Conservation (phyloP, 2,888 invertebrate genomes). For the Drosophila demipolita region DNA sequence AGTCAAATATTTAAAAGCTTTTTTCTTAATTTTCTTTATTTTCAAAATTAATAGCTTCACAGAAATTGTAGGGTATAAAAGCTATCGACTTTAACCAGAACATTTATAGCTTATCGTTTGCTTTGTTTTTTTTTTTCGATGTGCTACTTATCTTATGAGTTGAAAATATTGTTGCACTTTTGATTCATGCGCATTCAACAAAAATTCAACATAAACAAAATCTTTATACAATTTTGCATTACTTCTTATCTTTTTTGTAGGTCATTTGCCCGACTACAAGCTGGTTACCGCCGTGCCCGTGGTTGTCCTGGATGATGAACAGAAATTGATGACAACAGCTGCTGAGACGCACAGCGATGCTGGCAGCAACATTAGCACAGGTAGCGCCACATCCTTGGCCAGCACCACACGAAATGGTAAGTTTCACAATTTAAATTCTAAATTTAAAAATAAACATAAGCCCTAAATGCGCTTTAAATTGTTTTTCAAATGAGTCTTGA, state of each 20-base stretch:
- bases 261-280: constrained; percentile 87
- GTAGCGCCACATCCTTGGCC: constrained; percentile 63
- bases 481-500: constrained; percentile 57
- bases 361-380: constrained; percentile 39
- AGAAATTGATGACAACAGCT: constrained; percentile 55
- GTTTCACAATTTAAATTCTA: constrained; percentile 23
- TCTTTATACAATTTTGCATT: background rate
- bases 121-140: background rate
- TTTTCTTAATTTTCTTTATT: background rate
- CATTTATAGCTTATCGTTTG: constrained; percentile 8
- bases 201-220: background rate
- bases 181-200: constrained; percentile 8
- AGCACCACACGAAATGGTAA: constrained; percentile 76
- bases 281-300: constrained; percentile 92
- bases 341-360: constrained; percentile 35
- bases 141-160: constrained; percentile 20
- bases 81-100: background rate
- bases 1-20: background rate
- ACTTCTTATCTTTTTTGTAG: constrained; percentile 45
- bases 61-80: constrained; percentile 1
- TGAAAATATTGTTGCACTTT: constrained; percentile 4
- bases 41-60: background rate
- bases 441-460: constrained; percentile 35
- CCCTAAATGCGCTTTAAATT: constrained; percentile 59
- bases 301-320: constrained; percentile 90